phyloP scores from a whole-genome alignment of 2,888 invertebrate genomes.

The Poecilobothrus nobilitatus region DNA sequence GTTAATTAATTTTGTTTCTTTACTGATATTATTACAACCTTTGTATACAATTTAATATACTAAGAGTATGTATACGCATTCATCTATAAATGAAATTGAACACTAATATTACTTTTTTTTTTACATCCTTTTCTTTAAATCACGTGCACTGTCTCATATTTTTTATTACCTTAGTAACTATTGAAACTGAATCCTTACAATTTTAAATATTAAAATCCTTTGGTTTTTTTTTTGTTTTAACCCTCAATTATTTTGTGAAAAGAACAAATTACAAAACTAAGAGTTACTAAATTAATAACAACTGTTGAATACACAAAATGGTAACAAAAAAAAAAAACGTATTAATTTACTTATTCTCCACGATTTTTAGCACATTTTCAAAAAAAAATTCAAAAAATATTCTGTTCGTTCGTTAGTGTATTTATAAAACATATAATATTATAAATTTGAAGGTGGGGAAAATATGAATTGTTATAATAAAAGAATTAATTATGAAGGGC shows the following conservation, averaged over 20 bases:
- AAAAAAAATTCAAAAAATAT: too few species aligned
- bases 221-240: too few species aligned
- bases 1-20: background rate
- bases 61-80: too few species aligned
- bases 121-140: background rate
- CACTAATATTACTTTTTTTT: too few species aligned
- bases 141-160: background rate
- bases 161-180: background rate
- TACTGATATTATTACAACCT: background rate
- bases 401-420: too few species aligned
- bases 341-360: background rate
- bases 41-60: background rate
- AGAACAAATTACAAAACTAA: background rate
- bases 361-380: too few species aligned
- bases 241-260: too few species aligned
- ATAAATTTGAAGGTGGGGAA: too few species aligned
- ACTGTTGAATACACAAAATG: background rate
- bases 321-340: background rate
- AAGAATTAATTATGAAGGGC: too few species aligned
- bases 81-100: too few species aligned
- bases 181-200: background rate
- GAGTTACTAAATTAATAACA: background rate
- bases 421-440: too few species aligned
- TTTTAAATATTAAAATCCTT: background rate
- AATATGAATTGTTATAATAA: too few species aligned